phyloP scores from a whole-genome alignment of 2,797 vertebrate genomes.

The Micrastur ruficollis region DNA sequence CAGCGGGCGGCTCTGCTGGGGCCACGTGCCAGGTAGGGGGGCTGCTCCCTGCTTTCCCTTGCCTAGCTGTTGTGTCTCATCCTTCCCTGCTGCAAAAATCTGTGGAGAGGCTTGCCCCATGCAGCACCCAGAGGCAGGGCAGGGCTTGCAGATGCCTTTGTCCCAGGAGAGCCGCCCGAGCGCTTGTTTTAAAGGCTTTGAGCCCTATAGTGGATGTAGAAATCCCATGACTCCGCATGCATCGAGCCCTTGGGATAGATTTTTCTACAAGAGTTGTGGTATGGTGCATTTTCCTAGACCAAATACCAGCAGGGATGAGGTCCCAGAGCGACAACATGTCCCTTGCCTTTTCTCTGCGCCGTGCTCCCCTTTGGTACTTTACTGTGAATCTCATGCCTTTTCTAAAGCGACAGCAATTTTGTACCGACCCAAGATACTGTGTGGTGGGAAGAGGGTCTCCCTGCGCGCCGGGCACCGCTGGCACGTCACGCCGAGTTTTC shows the following conservation, averaged over 20 bases:
- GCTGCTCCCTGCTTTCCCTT: background rate
- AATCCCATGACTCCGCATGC: background rate
- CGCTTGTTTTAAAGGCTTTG: background rate
- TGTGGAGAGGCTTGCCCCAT: background rate
- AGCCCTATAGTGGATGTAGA: background rate
- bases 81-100: background rate
- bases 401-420: background rate
- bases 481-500: background rate
- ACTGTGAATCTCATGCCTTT: constrained; percentile 18
- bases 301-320: background rate
- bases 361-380: background rate
- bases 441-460: background rate
- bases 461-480: fast-evolving
- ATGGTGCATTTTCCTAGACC: background rate
- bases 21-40: background rate
- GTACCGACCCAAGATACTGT: constrained; percentile 1
- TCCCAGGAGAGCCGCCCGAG: background rate
- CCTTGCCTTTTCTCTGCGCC: background rate
- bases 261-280: background rate
- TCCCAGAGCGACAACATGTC: fast-evolving
- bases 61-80: background rate
- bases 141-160: background rate
- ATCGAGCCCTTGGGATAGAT: background rate
- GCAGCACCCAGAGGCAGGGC: background rate
- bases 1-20: fast-evolving